phyloP scores from a whole-genome alignment of 2,113 vertebrate species.

The Tichodroma muraria region DNA sequence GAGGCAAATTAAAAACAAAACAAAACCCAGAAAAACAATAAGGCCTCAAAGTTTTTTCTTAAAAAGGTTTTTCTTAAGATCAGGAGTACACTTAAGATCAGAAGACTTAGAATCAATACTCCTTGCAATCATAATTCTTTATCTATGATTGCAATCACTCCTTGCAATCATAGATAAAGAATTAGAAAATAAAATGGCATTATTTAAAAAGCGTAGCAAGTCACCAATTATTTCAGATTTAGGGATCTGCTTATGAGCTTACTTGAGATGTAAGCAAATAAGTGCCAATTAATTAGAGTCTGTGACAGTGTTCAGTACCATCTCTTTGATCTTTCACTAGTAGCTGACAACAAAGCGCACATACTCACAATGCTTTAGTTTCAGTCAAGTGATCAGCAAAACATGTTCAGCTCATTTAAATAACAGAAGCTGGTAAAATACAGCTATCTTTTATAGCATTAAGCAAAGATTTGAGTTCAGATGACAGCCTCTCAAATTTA shows the following conservation, averaged over 20 bases:
- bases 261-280: slow-evolving; percentile 29
- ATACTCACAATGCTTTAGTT: slow-evolving; percentile 42
- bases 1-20: not conserved
- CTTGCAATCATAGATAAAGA: not conserved
- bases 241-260: not conserved
- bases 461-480: slow-evolving; percentile 37
- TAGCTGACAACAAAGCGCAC: slow-evolving; percentile 49
- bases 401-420: slow-evolving; percentile 58
- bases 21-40: not conserved
- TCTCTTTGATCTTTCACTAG: slow-evolving; percentile 19
- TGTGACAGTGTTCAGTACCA: not conserved
- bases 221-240: slow-evolving; percentile 19
- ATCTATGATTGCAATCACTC: no score
- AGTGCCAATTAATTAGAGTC: slow-evolving; percentile 19
- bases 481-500: slow-evolving; percentile 56
- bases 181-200: not conserved
- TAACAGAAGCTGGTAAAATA: slow-evolving; percentile 56
- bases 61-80: not conserved
- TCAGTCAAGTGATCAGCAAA: slow-evolving; percentile 49
- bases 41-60: no score
- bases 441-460: slow-evolving; percentile 44
- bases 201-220: not conserved
- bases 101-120: not conserved
- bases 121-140: not conserved
- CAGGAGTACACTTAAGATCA: not conserved